phyloP scores from a whole-genome alignment of 2,888 invertebrate species.

The Tanypteryx hageni region DNA sequence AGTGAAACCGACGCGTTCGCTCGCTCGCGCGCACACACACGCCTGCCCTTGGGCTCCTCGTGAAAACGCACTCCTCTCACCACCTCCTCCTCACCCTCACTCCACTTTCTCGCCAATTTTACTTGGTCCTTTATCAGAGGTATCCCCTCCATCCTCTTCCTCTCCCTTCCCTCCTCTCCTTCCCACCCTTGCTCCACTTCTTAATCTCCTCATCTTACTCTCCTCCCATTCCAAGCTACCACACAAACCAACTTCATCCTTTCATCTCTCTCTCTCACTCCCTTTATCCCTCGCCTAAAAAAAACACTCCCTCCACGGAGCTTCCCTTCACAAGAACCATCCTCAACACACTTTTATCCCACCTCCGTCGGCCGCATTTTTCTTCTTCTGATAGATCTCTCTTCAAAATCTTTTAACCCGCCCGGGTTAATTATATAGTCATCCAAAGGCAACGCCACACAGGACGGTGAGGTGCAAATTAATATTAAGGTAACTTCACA shows the following conservation, averaged over 20 bases:
- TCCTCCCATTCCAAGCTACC: neutral
- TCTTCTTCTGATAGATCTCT: neutral
- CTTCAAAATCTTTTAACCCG: neutral
- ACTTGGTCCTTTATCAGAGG: too few relatives aligned
- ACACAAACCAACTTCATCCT: neutral
- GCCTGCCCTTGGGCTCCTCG: too few relatives aligned
- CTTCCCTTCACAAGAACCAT: neutral
- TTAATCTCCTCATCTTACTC: too few relatives aligned
- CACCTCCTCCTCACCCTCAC: too few relatives aligned
- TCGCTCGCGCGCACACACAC: neutral
- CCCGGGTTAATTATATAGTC: constrained; percentile 7
- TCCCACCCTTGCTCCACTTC: too few relatives aligned
- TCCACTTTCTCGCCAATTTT: too few relatives aligned
- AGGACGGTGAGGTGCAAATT: neutral
- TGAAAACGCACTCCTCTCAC: too few relatives aligned
- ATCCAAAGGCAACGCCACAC: neutral
- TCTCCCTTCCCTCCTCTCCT: too few relatives aligned
- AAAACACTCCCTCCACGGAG: neutral
- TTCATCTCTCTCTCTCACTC: neutral
- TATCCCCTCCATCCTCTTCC: too few relatives aligned
- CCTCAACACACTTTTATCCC: neutral
- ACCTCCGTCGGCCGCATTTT: neutral
- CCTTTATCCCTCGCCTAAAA: constrained; percentile 3
- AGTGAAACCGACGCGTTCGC: neutral
- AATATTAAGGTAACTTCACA: too few relatives aligned